phyloP scores from a whole-genome alignment of 2,888 invertebrate genomes.

The Drosophila subsilvestris region DNA sequence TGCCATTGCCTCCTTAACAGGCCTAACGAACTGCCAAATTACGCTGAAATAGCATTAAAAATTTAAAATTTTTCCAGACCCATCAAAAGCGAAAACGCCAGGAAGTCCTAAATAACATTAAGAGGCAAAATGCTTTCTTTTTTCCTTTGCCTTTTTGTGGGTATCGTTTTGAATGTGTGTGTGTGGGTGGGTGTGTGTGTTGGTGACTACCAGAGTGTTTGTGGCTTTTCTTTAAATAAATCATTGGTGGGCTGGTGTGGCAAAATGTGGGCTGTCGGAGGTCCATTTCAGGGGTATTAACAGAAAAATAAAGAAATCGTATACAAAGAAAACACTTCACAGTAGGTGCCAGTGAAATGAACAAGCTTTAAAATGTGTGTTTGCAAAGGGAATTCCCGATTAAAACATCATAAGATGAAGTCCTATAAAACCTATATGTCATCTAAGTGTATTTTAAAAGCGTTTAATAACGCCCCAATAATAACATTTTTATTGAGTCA shows the following conservation, averaged over 20 bases:
- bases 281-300: background rate
- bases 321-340: background rate
- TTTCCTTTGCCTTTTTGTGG: background rate
- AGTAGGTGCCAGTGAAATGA: too few relatives aligned
- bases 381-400: too few relatives aligned
- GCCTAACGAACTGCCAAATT: slow-evolving; percentile 81
- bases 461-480: too few relatives aligned
- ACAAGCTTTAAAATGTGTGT: too few relatives aligned
- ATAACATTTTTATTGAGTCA: too few relatives aligned
- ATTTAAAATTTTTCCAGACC: slow-evolving; percentile 73
- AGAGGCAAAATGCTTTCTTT: slow-evolving; percentile 34
- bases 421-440: too few relatives aligned
- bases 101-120: slow-evolving; percentile 61
- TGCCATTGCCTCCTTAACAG: slow-evolving; percentile 54
- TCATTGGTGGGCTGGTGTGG: background rate
- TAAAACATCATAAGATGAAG: too few relatives aligned
- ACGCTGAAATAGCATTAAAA: slow-evolving; percentile 78
- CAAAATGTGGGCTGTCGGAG: background rate
- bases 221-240: slow-evolving; percentile 4
- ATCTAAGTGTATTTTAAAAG: too few relatives aligned
- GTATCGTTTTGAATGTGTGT: background rate
- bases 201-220: background rate
- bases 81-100: slow-evolving; percentile 62
- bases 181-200: background rate
- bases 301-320: background rate